Conservation (phyloP, 2,888 invertebrate species). For the Emmelina monodactyla region DNA sequence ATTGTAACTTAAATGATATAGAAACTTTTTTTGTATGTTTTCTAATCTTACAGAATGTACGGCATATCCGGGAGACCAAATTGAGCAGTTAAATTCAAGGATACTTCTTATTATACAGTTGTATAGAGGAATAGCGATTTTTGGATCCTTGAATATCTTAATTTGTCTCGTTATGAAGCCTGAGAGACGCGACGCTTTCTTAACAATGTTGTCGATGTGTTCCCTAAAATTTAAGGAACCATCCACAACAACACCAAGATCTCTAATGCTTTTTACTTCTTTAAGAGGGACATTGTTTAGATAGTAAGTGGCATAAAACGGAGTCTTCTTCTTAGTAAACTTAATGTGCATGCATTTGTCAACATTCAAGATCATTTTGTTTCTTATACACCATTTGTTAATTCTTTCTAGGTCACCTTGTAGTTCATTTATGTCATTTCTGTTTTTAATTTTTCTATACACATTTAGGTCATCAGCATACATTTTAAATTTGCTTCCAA, state of each 20-base stretch:
- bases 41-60: conserved; percentile 6
- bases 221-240: no score
- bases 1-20: conserved; percentile 13
- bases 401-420: conserved; percentile 5
- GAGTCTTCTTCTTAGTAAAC: background rate
- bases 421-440: no score
- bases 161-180: conserved; percentile 8
- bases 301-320: conserved; percentile 12
- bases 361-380: conserved; percentile 6
- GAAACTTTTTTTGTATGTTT: conserved; percentile 4
- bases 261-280: no score
- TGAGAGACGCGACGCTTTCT: conserved; percentile 6
- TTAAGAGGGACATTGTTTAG: conserved; percentile 7
- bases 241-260: no score
- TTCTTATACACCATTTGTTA: conserved; percentile 3
- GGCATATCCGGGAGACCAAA: conserved; percentile 7
- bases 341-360: conserved; percentile 9
- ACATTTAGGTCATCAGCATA: conserved; percentile 9
- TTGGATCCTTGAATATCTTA: conserved; percentile 4
- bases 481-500: conserved; percentile 2
- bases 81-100: conserved; percentile 6
- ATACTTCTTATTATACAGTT: conserved; percentile 5
- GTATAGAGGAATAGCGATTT: conserved; percentile 1
- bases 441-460: conserved; percentile 3
- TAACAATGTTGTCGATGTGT: no score